phyloP scores from a whole-genome alignment of 2,888 invertebrate genomes.

The Chrysomela aeneicollis region DNA sequence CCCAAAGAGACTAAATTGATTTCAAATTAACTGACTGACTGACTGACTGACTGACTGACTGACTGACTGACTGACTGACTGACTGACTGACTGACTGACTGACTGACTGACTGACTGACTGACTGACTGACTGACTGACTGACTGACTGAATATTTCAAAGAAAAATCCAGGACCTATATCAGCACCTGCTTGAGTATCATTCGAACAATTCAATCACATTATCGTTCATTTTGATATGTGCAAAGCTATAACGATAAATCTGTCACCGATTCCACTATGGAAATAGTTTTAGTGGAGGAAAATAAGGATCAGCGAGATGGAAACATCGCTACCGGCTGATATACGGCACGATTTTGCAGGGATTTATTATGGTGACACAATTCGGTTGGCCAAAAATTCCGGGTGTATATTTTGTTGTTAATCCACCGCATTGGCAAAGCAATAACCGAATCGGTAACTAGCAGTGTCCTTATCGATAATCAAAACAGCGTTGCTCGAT shows the following conservation, averaged over 20 bases:
- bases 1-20: background rate
- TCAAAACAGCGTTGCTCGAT: conserved; percentile 17
- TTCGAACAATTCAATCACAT: too few relatives aligned
- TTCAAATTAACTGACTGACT: background rate
- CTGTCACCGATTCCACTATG: background rate
- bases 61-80: too few relatives aligned
- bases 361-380: background rate
- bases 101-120: too few relatives aligned
- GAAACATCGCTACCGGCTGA: background rate
- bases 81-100: too few relatives aligned
- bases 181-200: too few relatives aligned
- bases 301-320: background rate
- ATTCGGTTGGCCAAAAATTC: background rate
- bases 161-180: too few relatives aligned
- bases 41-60: too few relatives aligned
- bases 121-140: too few relatives aligned
- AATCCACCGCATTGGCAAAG: conserved; percentile 13
- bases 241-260: too few relatives aligned
- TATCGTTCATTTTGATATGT: too few relatives aligned
- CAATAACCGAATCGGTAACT: conserved; percentile 24
- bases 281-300: background rate
- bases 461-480: conserved; percentile 22
- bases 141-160: too few relatives aligned
- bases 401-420: conserved; percentile 13
- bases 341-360: background rate